Percentiles rank a stretch among this genome's conserved stretches.
Evolutionary conservation across 2,888 invertebrate genomes (phyloP).

Genomic region (Nudaria mundana): DNA sequence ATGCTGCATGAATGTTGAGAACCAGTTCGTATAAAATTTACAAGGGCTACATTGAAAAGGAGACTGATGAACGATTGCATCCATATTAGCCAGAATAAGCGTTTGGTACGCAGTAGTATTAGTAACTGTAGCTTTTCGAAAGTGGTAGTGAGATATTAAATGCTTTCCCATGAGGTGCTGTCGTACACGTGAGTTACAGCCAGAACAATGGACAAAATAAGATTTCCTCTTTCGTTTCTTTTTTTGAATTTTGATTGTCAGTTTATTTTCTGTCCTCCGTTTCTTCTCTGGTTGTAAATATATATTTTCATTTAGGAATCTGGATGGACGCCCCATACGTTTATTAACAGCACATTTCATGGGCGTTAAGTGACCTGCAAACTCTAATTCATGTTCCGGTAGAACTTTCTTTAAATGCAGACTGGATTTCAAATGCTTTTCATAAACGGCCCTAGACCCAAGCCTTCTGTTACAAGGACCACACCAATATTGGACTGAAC

Average conservation of each 20-base stretch:
- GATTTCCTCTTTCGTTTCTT: conserved; percentile 80
- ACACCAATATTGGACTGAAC: conserved; percentile 87
- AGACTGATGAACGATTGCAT: conserved; percentile 88
- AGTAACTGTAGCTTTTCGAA: conserved; percentile 84
- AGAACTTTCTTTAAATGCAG: conserved; percentile 85
- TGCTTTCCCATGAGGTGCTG: conserved; percentile 89
- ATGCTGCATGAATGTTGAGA: conserved; percentile 85
- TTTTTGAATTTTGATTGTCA: conserved; percentile 43
- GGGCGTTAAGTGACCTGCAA: conserved; percentile 70
- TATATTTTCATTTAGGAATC: conserved; percentile 53
- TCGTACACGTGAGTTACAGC: conserved; percentile 86
- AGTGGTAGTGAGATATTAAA: conserved; percentile 92
- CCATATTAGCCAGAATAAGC: conserved; percentile 88
- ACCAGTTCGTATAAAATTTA: conserved; percentile 91
- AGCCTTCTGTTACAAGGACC: conserved; percentile 89
- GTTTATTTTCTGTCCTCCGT: conserved; percentile 31
- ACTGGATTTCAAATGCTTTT: conserved; percentile 88
- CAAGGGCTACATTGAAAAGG: conserved; percentile 94
- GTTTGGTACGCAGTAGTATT: conserved; percentile 79
- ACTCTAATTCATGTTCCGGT: conserved; percentile 86
- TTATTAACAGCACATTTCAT: conserved; percentile 46
- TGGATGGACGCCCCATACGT: conserved; percentile 57
- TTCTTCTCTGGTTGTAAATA: conserved; percentile 50
- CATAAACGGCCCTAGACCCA: conserved; percentile 87
- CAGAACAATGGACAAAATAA: conserved; percentile 84